Evolutionary conservation across 2,888 invertebrate genomes (phyloP), one percentile per base, ranked within the genome.

Genomic region (Timandra comae): DNA sequence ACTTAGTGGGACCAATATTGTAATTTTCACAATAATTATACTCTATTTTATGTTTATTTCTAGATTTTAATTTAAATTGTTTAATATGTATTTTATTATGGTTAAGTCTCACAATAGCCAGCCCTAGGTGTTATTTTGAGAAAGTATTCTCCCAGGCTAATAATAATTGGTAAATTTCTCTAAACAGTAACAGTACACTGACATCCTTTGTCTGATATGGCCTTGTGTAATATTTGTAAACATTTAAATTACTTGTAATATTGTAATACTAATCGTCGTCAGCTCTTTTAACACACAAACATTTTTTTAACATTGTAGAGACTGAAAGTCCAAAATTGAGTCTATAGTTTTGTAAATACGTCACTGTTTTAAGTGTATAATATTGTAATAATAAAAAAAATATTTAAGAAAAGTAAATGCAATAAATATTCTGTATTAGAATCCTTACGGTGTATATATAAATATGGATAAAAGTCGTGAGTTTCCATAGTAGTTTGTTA

Each of bases 311-410:
- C 68, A 78, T 69, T 72, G 71, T 82, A 81, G 81, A 84, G 84
- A 84, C 82, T 84, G 82, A 82, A 82, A 84, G 82, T 84, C 82
- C 80, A 78, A 77, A 80, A 78, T 81, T 77, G 81, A 84, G 80
- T 82, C 80, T 84, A 81, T 81, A 81, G 76, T 82, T 81, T 82
- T 85, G 84, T 85, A 85, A 71, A 85, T 76, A 78, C 58, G 61
- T 78, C 79, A 74, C 78, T 75, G 79, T 82, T 84, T 79, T 81
- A 84, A 82, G 68, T 79, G 80, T 67, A 68, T 63, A 63, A 77
- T 72, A 77, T 58, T 71, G 63, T 79, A 80, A 75, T 70, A 52
- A 67, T 79, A 74, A 70, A 56, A 61, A 69, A 61, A 72, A 67
- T 80, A 79, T 77, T 69, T 80, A 82, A 78, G 74, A 67, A 66